These are phyloP conservation scores for Argyrosomus regius DNA, from an alignment of 2,797 vertebrate species.

Conservation along the genomic window DNA sequence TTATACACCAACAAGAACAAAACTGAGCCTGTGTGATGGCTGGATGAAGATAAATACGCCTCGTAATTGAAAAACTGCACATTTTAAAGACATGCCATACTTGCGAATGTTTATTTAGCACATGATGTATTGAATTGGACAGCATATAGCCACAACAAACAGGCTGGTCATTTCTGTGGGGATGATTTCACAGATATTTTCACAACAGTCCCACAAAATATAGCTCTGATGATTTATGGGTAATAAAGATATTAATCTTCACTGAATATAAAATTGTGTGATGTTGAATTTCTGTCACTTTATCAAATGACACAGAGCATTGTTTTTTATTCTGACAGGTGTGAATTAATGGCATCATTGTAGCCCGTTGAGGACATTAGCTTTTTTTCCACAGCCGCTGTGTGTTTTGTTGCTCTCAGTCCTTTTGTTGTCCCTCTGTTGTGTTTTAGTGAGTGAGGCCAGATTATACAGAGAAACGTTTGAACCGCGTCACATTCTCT, in stretches of 20 bases:
- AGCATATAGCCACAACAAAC: constrained; percentile 24
- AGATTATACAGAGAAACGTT: constrained; percentile 1
- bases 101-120: constrained; percentile 42
- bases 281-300: constrained; percentile 43
- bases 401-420: constrained; percentile 1
- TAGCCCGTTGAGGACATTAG: constrained; percentile 7
- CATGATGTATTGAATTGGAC: constrained; percentile 22
- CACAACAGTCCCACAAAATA: neutral
- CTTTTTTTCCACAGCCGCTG: constrained; percentile 11
- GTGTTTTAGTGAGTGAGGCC: constrained; percentile 13
- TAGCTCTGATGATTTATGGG: constrained; percentile 44
- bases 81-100: constrained; percentile 18
- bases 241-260: constrained; percentile 48
- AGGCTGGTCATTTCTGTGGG: constrained; percentile 3
- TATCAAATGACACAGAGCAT: constrained; percentile 20
- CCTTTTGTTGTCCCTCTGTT: neutral
- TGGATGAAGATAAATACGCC: constrained; percentile 37
- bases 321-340: constrained; percentile 43
- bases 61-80: constrained; percentile 13
- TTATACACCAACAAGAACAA: neutral
- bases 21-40: constrained; percentile 4
- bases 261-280: constrained; percentile 45
- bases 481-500: neutral
- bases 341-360: constrained; percentile 38
- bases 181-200: constrained; percentile 54